Base-by-base conservation (phyloP, 1,140 invertebrate genomes). In the Battus philenor region DNA sequence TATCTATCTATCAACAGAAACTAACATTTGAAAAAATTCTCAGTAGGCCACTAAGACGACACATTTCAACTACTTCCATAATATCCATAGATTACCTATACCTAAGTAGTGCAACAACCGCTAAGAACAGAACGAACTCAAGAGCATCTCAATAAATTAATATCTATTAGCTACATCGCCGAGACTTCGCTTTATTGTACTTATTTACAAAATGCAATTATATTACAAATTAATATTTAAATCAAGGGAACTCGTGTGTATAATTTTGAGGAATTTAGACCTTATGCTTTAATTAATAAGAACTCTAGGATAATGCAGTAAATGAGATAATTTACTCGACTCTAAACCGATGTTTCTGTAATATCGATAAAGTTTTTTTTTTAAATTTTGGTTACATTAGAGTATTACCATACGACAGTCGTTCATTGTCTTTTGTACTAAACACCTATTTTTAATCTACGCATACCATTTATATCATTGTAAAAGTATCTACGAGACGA, bases 191-290 rank as follows among this genome's bases (percentile, higher is more conserved):
- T 54, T 56, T 59, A 64, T 81, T 81, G 75, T 79, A 80, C 74
- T 80, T 84, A 82, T 81, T 78, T 81, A 81, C 75, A 82, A 81
- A 81, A 84, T 84, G 77, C 77, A 78, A 63, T 69, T 71, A 59
- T 67, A 60, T 65, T 68, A 69, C 64, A 73, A 70, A 74, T 66
- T 65, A n/a, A 55, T 56, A 52, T 53, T 33, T 27, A 57, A 59
- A 58, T 50, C 48, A 43, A 49, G 29, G 38, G 12, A 5, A 30
- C 32, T 20, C 6, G 22, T 43, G 29, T 53, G 33, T 36, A 33
- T 29, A 47, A 47, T 43, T 36, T 47, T 11, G 16, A 45, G 30
- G 38, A 52, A 43, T 46, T 52, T 47, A 17, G 44, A 52, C 27
- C 31, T 45, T 45, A 46, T 46, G 46, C 50, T 47, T 52, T 47